phyloP scores from a whole-genome alignment of 2,797 vertebrate species.

The Nasua narica region DNA sequence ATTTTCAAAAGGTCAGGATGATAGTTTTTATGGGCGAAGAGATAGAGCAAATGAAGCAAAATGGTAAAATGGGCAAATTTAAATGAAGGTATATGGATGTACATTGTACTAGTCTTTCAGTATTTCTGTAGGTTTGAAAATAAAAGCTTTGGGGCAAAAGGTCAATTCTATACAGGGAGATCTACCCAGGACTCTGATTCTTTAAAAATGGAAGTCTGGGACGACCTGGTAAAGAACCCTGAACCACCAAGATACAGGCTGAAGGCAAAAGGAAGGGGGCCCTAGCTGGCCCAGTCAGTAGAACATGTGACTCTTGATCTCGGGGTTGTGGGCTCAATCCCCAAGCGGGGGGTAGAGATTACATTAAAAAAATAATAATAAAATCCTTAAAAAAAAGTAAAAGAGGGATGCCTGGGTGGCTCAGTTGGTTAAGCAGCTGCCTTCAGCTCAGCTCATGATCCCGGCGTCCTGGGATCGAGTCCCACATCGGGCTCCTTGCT shows the following conservation, averaged over 20 bases:
- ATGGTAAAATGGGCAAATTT: neutral
- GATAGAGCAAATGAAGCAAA: neutral
- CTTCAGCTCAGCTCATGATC: no score
- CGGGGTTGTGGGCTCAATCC: neutral
- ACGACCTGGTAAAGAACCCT: neutral
- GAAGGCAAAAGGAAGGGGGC: neutral
- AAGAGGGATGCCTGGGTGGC: no score
- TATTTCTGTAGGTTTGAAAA: neutral
- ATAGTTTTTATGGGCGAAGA: neutral
- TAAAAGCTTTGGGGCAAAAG: neutral
- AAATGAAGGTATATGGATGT: neutral
- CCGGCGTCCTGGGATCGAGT: no score
- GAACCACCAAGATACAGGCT: neutral
- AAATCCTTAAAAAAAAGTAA: neutral
- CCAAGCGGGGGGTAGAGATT: no score
- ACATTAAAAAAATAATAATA: no score
- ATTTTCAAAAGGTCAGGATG: neutral
- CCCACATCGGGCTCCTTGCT: no score
- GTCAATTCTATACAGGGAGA: neutral
- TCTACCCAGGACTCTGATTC: neutral
- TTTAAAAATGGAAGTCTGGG: neutral
- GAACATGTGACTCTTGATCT: neutral
- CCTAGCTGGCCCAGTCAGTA: neutral
- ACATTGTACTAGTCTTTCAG: neutral
- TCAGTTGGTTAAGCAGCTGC: no score